These are phyloP conservation scores for Sus scrofa DNA, from an alignment of 2,113 vertebrate species.

Conservation along the genomic window T2T-Sscrofa CM000826.6:80189001-80189500, in stretches of 20 bases:
- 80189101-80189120: background rate
- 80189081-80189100: conserved; percentile 3
- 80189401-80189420: conserved; percentile 8
- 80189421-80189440: background rate
- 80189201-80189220: conserved; percentile 36
- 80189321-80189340: conserved; percentile 66
- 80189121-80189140: background rate
- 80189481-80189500: background rate
- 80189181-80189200: conserved; percentile 36
- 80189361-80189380: conserved; percentile 33
- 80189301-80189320: conserved; percentile 66
- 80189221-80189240: conserved; percentile 48
- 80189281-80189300: conserved; percentile 72
- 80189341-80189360: conserved; percentile 48
- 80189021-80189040: conserved; percentile 81
- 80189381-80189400: background rate
- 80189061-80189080: conserved; percentile 37
- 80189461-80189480: background rate
- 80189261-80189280: conserved; percentile 79
- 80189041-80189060: conserved; percentile 80
- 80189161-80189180: conserved; percentile 33
- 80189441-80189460: conserved; percentile 38
- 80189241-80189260: conserved; percentile 62
- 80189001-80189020: conserved; percentile 79
- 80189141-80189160: background rate